Evolutionary conservation across 2,888 invertebrate genomes (phyloP).

Genomic region (Ceratothoa steindachneri): DNA sequence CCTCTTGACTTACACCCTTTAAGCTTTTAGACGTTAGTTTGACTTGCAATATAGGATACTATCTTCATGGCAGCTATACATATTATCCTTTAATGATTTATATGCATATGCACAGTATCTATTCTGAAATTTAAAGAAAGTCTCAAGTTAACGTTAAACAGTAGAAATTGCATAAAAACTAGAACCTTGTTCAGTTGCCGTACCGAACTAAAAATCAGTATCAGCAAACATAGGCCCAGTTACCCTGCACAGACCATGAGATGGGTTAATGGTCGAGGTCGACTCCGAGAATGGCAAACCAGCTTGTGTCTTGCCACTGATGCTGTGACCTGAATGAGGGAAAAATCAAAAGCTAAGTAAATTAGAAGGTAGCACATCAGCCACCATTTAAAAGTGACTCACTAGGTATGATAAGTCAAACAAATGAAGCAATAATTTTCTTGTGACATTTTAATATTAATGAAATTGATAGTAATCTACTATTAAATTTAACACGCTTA

Average conservation of each 20-base stretch:
- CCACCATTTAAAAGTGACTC: constrained; percentile 4
- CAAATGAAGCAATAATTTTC: neutral
- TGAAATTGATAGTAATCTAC: too few relatives aligned
- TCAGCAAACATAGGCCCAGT: neutral
- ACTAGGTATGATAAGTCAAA: neutral
- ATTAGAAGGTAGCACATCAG: neutral
- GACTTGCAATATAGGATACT: constrained; percentile 15
- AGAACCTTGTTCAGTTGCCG: constrained; percentile 6
- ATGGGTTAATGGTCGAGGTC: neutral
- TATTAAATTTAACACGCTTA: too few relatives aligned
- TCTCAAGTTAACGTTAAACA: neutral
- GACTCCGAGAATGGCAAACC: neutral
- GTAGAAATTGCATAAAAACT: neutral
- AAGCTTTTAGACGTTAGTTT: constrained; percentile 34
- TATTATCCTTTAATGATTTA: constrained; percentile 11
- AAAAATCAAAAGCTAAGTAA: constrained; percentile 12
- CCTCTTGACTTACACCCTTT: neutral
- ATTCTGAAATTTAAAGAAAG: neutral
- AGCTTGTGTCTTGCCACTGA: neutral
- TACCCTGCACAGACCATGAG: constrained; percentile 8
- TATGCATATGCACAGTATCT: constrained; percentile 2
- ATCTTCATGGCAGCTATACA: constrained; percentile 10
- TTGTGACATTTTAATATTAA: neutral
- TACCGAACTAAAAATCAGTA: constrained; percentile 4
- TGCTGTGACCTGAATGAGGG: constrained; percentile 8